These are phyloP conservation scores for Diabrotica balteata DNA, from an alignment of 2,888 invertebrate species.

Conservation along the genomic window DNA sequence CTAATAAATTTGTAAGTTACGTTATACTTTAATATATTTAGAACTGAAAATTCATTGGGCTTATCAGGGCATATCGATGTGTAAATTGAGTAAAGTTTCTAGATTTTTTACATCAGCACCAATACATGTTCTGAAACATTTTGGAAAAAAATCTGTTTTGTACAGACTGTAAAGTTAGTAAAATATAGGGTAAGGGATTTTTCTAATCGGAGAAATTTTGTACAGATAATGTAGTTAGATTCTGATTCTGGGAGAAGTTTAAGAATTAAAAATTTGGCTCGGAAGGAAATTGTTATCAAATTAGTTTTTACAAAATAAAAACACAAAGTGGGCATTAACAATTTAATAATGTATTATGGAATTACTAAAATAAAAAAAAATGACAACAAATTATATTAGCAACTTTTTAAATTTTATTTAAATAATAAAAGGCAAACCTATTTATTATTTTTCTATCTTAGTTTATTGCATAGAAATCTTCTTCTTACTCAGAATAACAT, in stretches of 20 bases:
- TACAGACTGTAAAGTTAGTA: slow-evolving; percentile 25
- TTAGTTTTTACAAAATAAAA: slow-evolving; percentile 12
- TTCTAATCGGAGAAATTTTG: slow-evolving; percentile 21
- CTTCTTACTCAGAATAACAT: no score
- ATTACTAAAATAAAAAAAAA: no score
- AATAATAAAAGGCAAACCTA: neutral
- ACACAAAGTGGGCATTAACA: slow-evolving; percentile 5
- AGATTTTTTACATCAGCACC: slow-evolving; percentile 29
- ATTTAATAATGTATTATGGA: no score
- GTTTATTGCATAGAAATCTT: no score
- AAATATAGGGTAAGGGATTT: slow-evolving; percentile 12
- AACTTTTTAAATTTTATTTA: neutral
- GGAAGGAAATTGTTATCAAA: slow-evolving; percentile 7
- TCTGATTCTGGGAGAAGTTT: slow-evolving; percentile 12
- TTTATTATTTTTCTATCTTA: neutral
- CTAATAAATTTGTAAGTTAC: no score
- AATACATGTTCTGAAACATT: slow-evolving; percentile 12
- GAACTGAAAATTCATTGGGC: slow-evolving; percentile 20
- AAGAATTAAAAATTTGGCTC: neutral
- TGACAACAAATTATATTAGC: no score
- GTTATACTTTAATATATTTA: neutral
- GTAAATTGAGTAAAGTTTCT: slow-evolving; percentile 31
- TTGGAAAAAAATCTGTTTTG: slow-evolving; percentile 21
- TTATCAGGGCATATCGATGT: slow-evolving; percentile 35
- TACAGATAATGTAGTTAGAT: slow-evolving; percentile 23